Base-by-base conservation (phyloP, 2,888 invertebrate species). In the Stegophylla sp. region DNA sequence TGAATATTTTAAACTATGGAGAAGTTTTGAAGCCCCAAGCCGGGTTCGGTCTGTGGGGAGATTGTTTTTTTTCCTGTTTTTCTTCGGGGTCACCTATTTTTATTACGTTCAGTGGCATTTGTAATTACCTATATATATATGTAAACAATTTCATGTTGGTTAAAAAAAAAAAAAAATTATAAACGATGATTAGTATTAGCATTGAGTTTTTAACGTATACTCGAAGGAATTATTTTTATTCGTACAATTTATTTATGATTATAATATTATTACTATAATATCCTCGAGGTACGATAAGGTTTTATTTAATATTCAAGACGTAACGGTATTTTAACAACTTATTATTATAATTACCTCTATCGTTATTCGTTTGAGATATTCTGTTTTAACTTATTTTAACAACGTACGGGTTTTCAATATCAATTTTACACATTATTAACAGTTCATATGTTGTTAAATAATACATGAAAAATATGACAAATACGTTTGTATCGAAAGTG, bases 1-100 rank as follows among this genome's bases (percentile, higher is more conserved):
- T 48, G 63, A 64, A 51, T 64, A 51, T 64, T 64, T 75, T 34
- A 75, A 64, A 64, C 34, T 23, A 20, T 74, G n/a, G n/a, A 13
- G 20, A 63, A 64, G 64, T 75, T 64, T 74, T 12, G 5, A n/a
- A 34, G 20, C 74, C 20, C n/a, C 48, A 2, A 51, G 23, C 51
- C 23, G 41, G 51, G 28, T 63, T 63, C 15, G 23, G 23, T 43
- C 41, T 53, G 23, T n/a, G 34, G 23, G 75, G 64, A 64, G 20
- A 28, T 48, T 13, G 48, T 13, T 51, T 23, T 75, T 64, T 20
- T 26, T 63, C 15, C 3, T 3, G n/a, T 64, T 7, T 41, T 41
- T 28, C 20, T 41, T n/a, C 12, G 12, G 12, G 12, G 41, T n/a
- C 17, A 3, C 20, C n/a, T 12, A 20, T 41, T 64, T 34, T 64